Conservation (phyloP, 2,113 vertebrate genomes). For the Paratilapia polleni region DNA sequence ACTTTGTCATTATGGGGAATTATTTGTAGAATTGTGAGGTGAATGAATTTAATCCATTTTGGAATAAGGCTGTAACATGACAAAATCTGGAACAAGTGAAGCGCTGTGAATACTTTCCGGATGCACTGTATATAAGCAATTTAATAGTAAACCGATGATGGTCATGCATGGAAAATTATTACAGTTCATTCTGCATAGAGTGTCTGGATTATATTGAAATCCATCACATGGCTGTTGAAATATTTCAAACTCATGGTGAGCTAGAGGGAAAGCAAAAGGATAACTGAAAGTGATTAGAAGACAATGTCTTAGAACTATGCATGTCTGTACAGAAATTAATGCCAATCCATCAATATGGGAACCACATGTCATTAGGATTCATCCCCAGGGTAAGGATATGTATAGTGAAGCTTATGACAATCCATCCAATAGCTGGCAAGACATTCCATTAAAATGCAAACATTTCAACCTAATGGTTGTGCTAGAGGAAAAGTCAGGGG, state of each 20-base stretch:
- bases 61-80: too few relatives aligned
- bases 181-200: background rate
- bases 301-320: background rate
- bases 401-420: background rate
- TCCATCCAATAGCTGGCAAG: background rate
- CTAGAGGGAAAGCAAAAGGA: background rate
- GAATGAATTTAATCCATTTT: too few relatives aligned
- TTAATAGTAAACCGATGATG: background rate
- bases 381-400: background rate
- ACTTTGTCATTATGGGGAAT: too few relatives aligned
- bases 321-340: background rate
- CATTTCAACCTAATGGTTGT: background rate
- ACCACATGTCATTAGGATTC: conserved; percentile 6
- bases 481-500: background rate
- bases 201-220: conserved; percentile 3
- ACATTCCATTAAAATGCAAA: background rate
- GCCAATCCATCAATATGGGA: background rate
- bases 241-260: background rate
- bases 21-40: too few relatives aligned
- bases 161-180: background rate
- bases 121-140: background rate
- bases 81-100: too few relatives aligned
- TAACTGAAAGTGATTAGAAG: conserved; percentile 9
- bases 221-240: background rate
- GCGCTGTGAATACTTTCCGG: too few relatives aligned